Conservation (phyloP, 1,140 invertebrate genomes). For the Panagrolaimus sp. region DNA sequence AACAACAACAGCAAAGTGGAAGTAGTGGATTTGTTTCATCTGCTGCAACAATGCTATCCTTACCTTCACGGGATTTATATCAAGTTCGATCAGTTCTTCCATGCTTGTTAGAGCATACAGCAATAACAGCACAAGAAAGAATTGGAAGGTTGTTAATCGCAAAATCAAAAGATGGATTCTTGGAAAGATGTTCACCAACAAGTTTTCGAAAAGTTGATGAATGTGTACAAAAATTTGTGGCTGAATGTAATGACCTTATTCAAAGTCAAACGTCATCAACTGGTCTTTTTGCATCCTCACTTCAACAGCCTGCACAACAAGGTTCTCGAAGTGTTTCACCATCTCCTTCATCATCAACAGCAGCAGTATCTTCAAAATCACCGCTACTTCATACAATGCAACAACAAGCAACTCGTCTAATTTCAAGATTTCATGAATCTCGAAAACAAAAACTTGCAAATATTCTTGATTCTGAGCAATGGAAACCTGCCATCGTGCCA, state of each 20-base stretch:
- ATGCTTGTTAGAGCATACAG: conserved; percentile 34
- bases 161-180: conserved; percentile 61
- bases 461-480: conserved; percentile 81
- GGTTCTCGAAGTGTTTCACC: conserved; percentile 21
- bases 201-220: conserved; percentile 74
- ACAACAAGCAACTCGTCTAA: conserved; percentile 65
- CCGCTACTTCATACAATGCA: conserved; percentile 41
- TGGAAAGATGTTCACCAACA: conserved; percentile 65
- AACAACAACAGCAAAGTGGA: neutral
- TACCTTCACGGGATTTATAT: conserved; percentile 33
- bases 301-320: conserved; percentile 27
- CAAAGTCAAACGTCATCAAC: neutral
- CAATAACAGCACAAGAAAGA: conserved; percentile 35
- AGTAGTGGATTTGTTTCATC: conserved; percentile 19
- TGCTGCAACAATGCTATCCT: conserved; percentile 71
- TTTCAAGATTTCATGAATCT: conserved; percentile 82
- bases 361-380: conserved; percentile 24
- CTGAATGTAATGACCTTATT: conserved; percentile 67
- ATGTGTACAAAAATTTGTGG: conserved; percentile 74
- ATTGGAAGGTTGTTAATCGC: conserved; percentile 35
- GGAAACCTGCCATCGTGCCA: conserved; percentile 86
- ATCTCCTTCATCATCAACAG: neutral
- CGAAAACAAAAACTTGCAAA: conserved; percentile 72
- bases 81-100: conserved; percentile 28
- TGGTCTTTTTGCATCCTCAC: neutral